A percentile compares a stretch with the other conserved stretches of the same genome.
phyloP scores from a whole-genome alignment of 2,888 invertebrate species.

The Pollenia amentaria region DNA sequence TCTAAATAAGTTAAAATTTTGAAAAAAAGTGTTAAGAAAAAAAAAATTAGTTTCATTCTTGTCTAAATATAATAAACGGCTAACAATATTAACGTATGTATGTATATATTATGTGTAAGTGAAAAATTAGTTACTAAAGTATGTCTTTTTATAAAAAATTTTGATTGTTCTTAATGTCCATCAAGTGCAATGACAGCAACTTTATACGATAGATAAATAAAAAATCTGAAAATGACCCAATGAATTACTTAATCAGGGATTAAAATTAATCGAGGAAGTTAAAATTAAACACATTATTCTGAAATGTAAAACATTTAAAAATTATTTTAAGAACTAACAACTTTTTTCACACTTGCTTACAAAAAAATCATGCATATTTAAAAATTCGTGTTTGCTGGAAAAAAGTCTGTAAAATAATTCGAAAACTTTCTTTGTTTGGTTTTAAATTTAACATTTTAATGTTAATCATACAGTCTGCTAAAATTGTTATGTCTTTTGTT shows the following conservation, averaged over 20 bases:
- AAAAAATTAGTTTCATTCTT: slow-evolving; percentile 13
- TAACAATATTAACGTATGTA: too few species aligned
- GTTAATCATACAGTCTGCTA: slow-evolving; percentile 7
- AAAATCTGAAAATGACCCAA: too few species aligned
- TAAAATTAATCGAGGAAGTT: too few species aligned
- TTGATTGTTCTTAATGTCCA: slow-evolving; percentile 7
- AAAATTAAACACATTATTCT: too few species aligned
- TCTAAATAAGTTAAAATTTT: slow-evolving; percentile 75
- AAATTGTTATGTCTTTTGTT: not conserved
- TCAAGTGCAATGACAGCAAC: slow-evolving; percentile 23
- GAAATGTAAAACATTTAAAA: too few species aligned
- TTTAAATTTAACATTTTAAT: not conserved
- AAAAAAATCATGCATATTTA: too few species aligned
- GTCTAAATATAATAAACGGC: not conserved
- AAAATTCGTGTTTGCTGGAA: too few species aligned
- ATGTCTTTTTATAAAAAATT: too few species aligned
- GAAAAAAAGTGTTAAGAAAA: slow-evolving; percentile 25
- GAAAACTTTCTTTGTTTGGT: not conserved
- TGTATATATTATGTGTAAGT: not conserved
- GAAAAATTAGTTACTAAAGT: not conserved
- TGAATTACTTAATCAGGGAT: too few species aligned
- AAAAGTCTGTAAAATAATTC: too few species aligned
- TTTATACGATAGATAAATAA: not conserved
- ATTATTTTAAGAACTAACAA: too few species aligned
- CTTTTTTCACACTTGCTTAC: too few species aligned